Base-by-base conservation (phyloP, 1,140 invertebrate genomes). In the Zophobas atratus region DNA sequence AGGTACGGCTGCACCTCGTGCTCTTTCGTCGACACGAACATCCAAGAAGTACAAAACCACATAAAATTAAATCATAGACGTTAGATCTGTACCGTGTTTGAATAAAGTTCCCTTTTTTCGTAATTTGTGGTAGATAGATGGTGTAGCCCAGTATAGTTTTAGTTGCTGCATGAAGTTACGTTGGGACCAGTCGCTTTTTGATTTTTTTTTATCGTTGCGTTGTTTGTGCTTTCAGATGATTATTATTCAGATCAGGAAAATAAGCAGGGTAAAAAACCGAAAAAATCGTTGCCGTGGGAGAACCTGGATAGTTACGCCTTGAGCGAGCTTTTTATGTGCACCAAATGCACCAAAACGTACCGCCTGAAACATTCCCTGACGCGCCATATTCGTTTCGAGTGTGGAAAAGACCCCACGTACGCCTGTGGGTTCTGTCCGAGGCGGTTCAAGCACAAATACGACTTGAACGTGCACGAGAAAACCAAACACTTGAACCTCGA, bases 381-480 rank as follows among this genome's bases (percentile, higher is more conserved):
- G 75, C 86, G 92, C 3, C 92, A 93, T 78, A 88, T 92, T 51
- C 89, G 88, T 75, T 92, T 92, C 81, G 92, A 93, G 77, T 93
- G 92, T 79, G 91, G 92, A 39, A 89, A 91, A 32, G 81, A 90
- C 73, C 90, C 91, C 0, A 88, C 87, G 70, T 91, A 84, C 60
- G 48, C 77, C 51, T 86, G 86, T 70, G 51, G 71, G 8, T 38
- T 77, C 32, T 86, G 86, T 76, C 46, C 77, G 4, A 82, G 81
- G 35, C 81, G 79, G 51, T 86, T 86, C 67, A 86, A 86, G 74
- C 84, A 86, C 57, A 87, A 86, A 56, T 86, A 87, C 77, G 84
- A 86, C 57, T 60, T 87, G 57, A 82, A 79, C 20, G 83, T 85
- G 1, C 86, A 86, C 77, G 76, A 80, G 33, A 82, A 79, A 48